These are phyloP conservation scores for Plectrocnemia conspersa DNA, from an alignment of 1,140 invertebrate genomes.

Conservation along the genomic window DNA sequence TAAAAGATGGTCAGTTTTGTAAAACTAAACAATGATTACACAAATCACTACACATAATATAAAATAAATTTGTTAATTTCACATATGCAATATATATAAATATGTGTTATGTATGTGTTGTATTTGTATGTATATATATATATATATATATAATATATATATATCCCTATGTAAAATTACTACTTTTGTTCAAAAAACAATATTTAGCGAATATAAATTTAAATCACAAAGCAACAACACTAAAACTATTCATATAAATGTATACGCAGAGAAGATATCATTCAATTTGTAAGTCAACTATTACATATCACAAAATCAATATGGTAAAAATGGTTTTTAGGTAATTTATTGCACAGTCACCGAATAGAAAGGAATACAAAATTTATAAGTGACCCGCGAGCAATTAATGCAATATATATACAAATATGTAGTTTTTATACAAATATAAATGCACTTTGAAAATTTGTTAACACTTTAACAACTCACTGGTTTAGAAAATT, in stretches of 20 bases:
- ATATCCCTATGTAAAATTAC: not conserved
- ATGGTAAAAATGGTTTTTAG: not conserved
- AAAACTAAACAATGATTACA: conserved; percentile 54
- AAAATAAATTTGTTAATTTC: conserved; percentile 52
- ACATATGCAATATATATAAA: conserved; percentile 44
- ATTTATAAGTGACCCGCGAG: no score
- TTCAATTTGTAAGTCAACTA: not conserved
- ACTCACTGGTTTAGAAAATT: no score
- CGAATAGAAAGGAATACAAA: no score
- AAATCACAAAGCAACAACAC: conserved; percentile 18
- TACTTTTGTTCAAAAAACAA: not conserved
- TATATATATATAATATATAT: not conserved
- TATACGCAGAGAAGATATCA: not conserved
- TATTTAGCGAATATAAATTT: conserved; percentile 21
- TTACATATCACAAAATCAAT: conserved; percentile 3
- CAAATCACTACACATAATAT: conserved; percentile 53
- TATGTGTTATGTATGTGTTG: not conserved
- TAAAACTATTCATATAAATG: conserved; percentile 11
- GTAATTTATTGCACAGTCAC: no score
- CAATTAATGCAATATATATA: no score
- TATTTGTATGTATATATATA: not conserved
- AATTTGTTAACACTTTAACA: no score
- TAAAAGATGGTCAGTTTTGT: conserved; percentile 38
- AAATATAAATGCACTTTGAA: no score
- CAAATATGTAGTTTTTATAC: no score